Evolutionary conservation across 2,888 invertebrate species (phyloP), one percentile per base, ranked within the genome.

Genomic region (Calameuta idolon): DNA sequence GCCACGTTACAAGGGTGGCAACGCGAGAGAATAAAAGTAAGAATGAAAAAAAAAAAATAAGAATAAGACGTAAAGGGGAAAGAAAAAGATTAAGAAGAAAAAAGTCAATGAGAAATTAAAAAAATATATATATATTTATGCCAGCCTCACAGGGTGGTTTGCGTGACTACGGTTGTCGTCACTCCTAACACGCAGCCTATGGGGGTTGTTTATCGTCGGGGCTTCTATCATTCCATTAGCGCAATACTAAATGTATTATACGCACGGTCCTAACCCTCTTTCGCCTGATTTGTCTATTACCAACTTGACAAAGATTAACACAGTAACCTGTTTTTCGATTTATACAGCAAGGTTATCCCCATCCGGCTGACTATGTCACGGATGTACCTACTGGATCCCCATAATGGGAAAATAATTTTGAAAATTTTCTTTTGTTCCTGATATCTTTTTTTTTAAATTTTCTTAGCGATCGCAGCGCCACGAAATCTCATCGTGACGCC

Each of bases 201-300:
- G 75, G 55, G 75, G 77, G 40, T 77, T 75, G 77, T 77, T 77
- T 77, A 77, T 77, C 77, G 77, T 75, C 69, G 40, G 71, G 75
- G 40, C 77, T 75, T 75, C 71, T 77, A 77, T 77, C 77, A 77
- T 77, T 77, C 77, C 77, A 77, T 77, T 77, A 77, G 77, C 77
- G 34, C 75, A 75, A 75, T 77, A 75, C 71, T 75, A 75, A 69
- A 40, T 75, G 75, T 69, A 40, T 77, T 75, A 77, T 75, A 71
- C 34, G 31, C 71, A 31, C 71, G 15, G 71, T 23, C 55, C 71
- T 71, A 33, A 31, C 71, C 71, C 71, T 31, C 71, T 31, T 71
- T 71, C 71, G 33, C 71, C 31, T 71, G 71, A 34, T 71, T 71
- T 71, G 71, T 71, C 71, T 71, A 23, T 71, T 71, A 71, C 31